These are phyloP conservation scores for Bruchidius siliquastri DNA, from an alignment of 2,888 invertebrate genomes.

Conservation along the genomic window DNA sequence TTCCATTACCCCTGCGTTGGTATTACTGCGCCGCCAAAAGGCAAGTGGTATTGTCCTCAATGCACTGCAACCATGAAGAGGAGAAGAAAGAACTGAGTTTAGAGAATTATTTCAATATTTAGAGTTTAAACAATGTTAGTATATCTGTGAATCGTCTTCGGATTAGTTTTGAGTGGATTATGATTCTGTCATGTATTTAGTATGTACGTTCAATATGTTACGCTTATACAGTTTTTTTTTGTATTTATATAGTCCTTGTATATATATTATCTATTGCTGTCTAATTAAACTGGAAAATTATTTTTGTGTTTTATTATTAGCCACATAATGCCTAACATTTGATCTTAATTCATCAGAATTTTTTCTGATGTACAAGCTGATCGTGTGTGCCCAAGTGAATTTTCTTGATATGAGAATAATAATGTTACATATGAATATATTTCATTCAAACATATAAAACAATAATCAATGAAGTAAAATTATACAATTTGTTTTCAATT, in stretches of 20 bases:
- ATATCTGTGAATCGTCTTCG: not conserved
- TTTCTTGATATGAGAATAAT: too few relatives aligned
- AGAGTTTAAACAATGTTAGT: not conserved
- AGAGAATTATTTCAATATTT: not conserved
- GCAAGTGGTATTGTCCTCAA: slow-evolving; percentile 98
- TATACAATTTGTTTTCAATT: too few relatives aligned
- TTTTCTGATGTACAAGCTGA: too few relatives aligned
- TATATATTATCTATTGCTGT: not conserved
- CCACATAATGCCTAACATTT: too few relatives aligned
- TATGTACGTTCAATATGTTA: not conserved
- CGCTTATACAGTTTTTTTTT: not conserved
- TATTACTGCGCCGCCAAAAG: slow-evolving; percentile 92
- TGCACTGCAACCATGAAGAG: slow-evolving; percentile 86
- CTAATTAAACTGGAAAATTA: not conserved
- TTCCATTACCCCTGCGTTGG: slow-evolving; percentile 99
- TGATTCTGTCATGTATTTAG: not conserved
- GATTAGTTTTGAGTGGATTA: not conserved
- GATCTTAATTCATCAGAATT: too few relatives aligned
- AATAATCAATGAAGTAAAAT: too few relatives aligned
- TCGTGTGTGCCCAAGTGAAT: too few relatives aligned
- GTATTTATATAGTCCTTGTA: not conserved
- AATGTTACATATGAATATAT: too few relatives aligned
- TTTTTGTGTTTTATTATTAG: not conserved
- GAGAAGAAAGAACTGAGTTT: slow-evolving; percentile 66
- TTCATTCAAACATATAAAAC: too few relatives aligned